These are phyloP conservation scores for Apotomis turbidana DNA, from an alignment of 2,888 invertebrate species.

Conservation along the genomic window DNA sequence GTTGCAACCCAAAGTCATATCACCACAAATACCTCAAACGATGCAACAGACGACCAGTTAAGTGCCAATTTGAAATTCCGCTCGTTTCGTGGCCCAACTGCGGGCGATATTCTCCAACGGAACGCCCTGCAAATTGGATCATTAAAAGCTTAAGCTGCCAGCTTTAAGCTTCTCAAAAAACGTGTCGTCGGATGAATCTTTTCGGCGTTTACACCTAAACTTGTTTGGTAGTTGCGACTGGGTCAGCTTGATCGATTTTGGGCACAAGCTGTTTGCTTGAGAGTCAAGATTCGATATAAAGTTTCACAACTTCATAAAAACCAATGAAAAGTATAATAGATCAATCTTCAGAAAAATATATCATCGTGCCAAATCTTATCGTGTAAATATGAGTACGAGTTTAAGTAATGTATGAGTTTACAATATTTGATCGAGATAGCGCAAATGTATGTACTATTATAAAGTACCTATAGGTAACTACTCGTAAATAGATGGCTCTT, in stretches of 20 bases:
- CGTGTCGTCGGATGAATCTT: constrained; percentile 53
- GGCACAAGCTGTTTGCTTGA: background rate
- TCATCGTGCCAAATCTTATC: no score
- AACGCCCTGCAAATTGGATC: constrained; percentile 68
- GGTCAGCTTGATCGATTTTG: constrained; percentile 5
- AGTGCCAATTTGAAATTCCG: constrained; percentile 21
- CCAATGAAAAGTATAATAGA: no score
- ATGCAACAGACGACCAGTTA: constrained; percentile 12
- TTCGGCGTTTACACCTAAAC: constrained; percentile 30
- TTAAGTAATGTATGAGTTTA: no score
- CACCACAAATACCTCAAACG: constrained; percentile 5
- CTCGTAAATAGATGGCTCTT: background rate
- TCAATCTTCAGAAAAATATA: no score
- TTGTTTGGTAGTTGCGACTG: constrained; percentile 17
- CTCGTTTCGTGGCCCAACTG: constrained; percentile 45
- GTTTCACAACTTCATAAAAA: no score
- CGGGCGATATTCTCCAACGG: constrained; percentile 53
- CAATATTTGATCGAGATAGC: no score
- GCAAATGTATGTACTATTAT: no score
- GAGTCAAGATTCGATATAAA: background rate
- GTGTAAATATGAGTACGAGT: no score
- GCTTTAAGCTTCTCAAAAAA: constrained; percentile 63
- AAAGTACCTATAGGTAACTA: no score
- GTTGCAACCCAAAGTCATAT: constrained; percentile 19
- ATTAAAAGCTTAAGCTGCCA: constrained; percentile 69